Conservation (phyloP, 2,797 vertebrate species). For the Acrocephalus scirpaceus region DNA sequence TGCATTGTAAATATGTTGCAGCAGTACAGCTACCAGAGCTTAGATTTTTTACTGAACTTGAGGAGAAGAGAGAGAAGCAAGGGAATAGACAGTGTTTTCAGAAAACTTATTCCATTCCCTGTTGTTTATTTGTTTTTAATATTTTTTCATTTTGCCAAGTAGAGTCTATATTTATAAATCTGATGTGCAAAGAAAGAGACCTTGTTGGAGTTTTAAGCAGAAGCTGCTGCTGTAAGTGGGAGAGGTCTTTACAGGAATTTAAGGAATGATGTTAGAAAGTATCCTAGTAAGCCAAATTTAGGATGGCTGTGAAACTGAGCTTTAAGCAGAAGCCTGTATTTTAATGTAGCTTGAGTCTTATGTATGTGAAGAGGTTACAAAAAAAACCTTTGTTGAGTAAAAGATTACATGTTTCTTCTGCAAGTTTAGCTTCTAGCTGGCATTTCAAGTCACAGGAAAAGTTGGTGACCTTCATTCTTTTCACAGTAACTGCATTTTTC, state of each 20-base stretch:
- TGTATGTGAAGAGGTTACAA: neutral
- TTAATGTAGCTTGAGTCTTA: constrained; percentile 42
- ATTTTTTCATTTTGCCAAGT: constrained; percentile 27
- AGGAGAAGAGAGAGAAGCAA: neutral
- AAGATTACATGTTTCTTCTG: neutral
- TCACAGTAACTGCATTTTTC: neutral
- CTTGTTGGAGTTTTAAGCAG: constrained; percentile 72
- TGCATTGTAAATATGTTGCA: neutral
- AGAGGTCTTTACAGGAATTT: constrained; percentile 79
- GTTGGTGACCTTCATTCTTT: neutral
- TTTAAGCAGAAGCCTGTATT: constrained; percentile 64
- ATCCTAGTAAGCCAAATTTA: constrained; percentile 71
- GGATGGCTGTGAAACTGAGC: constrained; percentile 61
- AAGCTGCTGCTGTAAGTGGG: constrained; percentile 66
- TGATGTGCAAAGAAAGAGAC: constrained; percentile 66
- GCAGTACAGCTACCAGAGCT: neutral
- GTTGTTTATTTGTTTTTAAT: constrained; percentile 17
- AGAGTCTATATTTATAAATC: constrained; percentile 29
- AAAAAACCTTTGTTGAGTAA: neutral
- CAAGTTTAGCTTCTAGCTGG: neutral
- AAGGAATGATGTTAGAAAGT: constrained; percentile 80
- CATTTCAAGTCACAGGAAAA: neutral
- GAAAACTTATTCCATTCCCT: neutral
- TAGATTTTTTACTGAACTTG: neutral
- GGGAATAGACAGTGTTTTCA: neutral